These are phyloP conservation scores for Ormyrus thymus DNA, from an alignment of 2,888 invertebrate species.

Conservation along the genomic window DNA sequence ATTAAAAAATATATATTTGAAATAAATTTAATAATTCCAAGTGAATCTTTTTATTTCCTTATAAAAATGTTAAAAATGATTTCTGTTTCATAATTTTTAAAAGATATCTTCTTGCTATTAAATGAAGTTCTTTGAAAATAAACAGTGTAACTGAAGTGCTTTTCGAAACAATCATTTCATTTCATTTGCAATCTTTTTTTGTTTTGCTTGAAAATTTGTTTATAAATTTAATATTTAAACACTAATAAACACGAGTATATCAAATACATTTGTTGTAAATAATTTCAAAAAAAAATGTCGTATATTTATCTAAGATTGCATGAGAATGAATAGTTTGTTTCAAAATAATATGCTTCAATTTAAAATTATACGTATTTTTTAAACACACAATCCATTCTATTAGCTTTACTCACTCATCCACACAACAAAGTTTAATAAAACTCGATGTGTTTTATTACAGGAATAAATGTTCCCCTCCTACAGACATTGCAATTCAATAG, in stretches of 20 bases:
- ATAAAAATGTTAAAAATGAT: conserved; percentile 33
- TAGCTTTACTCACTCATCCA: conserved; percentile 21
- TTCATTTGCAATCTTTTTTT: not conserved
- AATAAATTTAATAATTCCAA: too few species aligned
- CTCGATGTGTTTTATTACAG: conserved; percentile 18
- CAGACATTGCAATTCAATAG: conserved; percentile 28
- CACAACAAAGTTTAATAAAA: conserved; percentile 41
- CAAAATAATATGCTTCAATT: conserved; percentile 38
- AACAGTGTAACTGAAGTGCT: conserved; percentile 23
- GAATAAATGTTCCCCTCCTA: conserved; percentile 33
- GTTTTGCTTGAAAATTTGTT: too few species aligned
- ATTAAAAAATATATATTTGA: too few species aligned
- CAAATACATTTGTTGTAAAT: too few species aligned
- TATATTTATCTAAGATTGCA: not conserved
- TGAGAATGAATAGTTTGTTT: conserved; percentile 14
- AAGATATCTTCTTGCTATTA: conserved; percentile 10
- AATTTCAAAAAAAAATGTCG: too few species aligned
- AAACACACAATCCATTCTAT: conserved; percentile 13
- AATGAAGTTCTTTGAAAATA: conserved; percentile 25
- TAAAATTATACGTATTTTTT: conserved; percentile 27
- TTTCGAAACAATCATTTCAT: conserved; percentile 1
- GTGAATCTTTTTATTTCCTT: not conserved
- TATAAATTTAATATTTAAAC: too few species aligned
- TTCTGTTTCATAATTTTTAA: conserved; percentile 33
- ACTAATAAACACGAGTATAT: too few species aligned